phyloP scores from a whole-genome alignment of 1,140 invertebrate genomes.

The Schlechtendalia chinensis region DNA sequence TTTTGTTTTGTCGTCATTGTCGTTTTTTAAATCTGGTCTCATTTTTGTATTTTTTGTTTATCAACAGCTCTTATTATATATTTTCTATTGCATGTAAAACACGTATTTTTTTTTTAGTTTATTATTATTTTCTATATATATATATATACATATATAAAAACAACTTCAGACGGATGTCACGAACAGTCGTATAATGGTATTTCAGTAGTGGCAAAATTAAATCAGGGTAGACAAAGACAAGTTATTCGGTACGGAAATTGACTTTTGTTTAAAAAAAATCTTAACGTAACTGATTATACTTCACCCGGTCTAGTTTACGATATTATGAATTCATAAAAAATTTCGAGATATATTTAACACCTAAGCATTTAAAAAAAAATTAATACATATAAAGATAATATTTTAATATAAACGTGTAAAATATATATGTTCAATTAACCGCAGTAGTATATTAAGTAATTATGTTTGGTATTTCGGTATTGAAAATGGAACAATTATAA shows the following conservation, averaged over 20 bases:
- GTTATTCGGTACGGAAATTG: neutral
- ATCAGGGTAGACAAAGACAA: neutral
- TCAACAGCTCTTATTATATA: neutral
- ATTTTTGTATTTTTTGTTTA: neutral
- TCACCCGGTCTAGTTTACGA: neutral
- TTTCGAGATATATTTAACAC: neutral
- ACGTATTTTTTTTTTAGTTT: neutral
- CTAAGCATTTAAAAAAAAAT: neutral
- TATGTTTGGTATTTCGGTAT: too few species aligned
- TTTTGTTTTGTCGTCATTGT: too few species aligned
- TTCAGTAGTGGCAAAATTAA: neutral
- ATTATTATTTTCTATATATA: too few species aligned
- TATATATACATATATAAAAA: neutral
- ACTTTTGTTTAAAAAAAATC: constrained; percentile 7
- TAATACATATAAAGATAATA: too few species aligned
- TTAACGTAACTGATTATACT: neutral
- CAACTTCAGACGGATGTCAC: neutral
- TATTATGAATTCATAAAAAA: neutral
- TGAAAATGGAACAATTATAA: too few species aligned
- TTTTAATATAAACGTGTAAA: too few species aligned
- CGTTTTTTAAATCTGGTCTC: neutral
- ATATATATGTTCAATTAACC: too few species aligned
- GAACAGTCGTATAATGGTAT: neutral
- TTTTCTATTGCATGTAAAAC: neutral
- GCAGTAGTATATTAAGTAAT: too few species aligned